Conservation (phyloP, 2,888 invertebrate species). For the Spodoptera exigua region DNA sequence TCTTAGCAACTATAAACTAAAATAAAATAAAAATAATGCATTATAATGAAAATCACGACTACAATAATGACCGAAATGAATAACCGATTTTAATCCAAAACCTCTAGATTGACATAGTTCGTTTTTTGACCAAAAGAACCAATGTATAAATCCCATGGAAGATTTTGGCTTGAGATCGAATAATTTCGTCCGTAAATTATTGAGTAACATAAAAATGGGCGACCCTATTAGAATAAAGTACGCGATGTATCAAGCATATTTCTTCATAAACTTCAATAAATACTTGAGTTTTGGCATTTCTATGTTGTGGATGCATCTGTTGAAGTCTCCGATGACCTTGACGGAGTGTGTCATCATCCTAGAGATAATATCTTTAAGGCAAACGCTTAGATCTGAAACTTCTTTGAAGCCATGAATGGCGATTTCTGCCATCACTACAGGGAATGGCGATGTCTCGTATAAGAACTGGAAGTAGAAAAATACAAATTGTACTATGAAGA, state of each 20-base stretch:
- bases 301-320: slow-evolving; percentile 85
- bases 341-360: slow-evolving; percentile 87
- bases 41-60: too few species aligned
- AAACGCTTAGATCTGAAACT: slow-evolving; percentile 84
- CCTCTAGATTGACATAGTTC: too few species aligned
- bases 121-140: too few species aligned
- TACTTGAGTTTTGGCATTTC: slow-evolving; percentile 87
- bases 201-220: neutral
- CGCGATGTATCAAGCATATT: slow-evolving; percentile 74
- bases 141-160: too few species aligned
- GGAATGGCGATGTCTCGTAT: slow-evolving; percentile 86
- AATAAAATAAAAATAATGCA: neutral
- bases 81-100: too few species aligned
- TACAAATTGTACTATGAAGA: neutral
- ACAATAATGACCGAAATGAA: too few species aligned
- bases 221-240: slow-evolving; percentile 17
- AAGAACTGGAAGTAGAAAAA: slow-evolving; percentile 77
- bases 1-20: neutral
- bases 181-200: too few species aligned
- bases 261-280: slow-evolving; percentile 86
- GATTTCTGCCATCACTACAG: slow-evolving; percentile 86
- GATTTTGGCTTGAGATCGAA: too few species aligned
- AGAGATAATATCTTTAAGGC: slow-evolving; percentile 85
- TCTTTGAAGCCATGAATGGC: slow-evolving; percentile 87
- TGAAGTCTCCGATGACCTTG: slow-evolving; percentile 86